These are phyloP conservation scores for Desmophyllum pertusum DNA, from an alignment of 92 coral and sea anemone genomes.

Conservation along the genomic window DNA sequence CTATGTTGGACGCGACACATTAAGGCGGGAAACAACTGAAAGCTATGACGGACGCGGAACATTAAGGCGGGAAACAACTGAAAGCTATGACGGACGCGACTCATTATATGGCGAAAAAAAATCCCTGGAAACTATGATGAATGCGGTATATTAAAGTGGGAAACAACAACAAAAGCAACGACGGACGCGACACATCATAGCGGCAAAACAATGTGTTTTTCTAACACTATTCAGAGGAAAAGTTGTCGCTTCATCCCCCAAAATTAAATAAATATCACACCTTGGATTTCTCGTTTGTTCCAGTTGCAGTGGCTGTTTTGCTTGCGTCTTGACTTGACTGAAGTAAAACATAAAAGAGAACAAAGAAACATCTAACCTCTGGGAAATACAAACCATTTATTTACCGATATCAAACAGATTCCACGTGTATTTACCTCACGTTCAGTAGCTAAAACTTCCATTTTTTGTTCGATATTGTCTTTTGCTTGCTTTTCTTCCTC, in stretches of 20 bases:
- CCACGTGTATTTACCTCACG: background rate
- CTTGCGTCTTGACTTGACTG: constrained; percentile 12
- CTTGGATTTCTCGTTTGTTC: constrained; percentile 7
- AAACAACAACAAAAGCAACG: too few species aligned
- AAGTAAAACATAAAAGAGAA: background rate
- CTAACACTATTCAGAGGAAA: background rate
- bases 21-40: background rate
- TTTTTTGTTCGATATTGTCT: constrained; percentile 33
- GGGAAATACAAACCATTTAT: background rate
- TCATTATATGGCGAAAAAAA: background rate
- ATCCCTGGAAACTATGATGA: too few species aligned
- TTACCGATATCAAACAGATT: background rate
- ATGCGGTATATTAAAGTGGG: too few species aligned
- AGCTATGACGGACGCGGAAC: too few species aligned
- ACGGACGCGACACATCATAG: background rate
- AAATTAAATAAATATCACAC: background rate
- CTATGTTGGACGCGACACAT: too few species aligned
- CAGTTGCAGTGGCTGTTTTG: background rate
- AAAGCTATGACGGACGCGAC: too few species aligned
- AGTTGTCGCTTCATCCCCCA: background rate
- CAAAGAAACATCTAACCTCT: too few species aligned
- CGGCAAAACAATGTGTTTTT: background rate
- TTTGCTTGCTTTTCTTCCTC: constrained; percentile 45
- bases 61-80: background rate
- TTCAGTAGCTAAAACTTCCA: background rate